phyloP scores from a whole-genome alignment of 1,140 invertebrate species.

The Aphaenogaster floridana region DNA sequence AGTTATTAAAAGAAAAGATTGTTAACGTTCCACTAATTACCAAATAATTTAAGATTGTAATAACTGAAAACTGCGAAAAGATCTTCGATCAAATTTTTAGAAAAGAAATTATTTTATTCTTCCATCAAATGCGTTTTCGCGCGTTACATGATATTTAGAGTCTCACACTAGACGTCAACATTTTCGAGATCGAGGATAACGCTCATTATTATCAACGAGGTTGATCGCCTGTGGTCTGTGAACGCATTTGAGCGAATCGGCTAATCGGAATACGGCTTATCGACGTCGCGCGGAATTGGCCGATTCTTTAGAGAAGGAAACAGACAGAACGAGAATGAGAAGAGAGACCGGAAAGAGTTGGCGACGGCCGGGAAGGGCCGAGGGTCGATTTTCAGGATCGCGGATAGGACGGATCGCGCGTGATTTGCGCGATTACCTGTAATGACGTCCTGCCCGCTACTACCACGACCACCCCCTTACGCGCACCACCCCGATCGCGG shows the following conservation, averaged over 20 bases:
- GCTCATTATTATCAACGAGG: not conserved
- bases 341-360: conserved; percentile 56
- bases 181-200: not conserved
- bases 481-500: conserved; percentile 70
- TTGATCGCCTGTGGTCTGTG: not conserved
- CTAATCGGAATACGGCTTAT: conserved; percentile 15
- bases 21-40: not conserved
- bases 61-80: not conserved
- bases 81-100: not conserved
- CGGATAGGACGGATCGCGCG: conserved; percentile 71
- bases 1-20: not conserved
- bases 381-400: conserved; percentile 81
- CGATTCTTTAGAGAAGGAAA: conserved; percentile 7
- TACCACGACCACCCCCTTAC: conserved; percentile 43
- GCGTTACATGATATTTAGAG: not conserved
- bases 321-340: conserved; percentile 25
- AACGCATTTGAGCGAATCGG: not conserved
- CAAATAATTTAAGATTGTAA: conserved; percentile 13
- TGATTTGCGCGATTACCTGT: conserved; percentile 84
- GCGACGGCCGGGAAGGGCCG: conserved; percentile 6
- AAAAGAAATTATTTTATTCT: not conserved
- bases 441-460: conserved; percentile 78
- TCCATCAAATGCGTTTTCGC: no score
- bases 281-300: not conserved
- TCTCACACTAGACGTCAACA: not conserved